These are phyloP conservation scores for Cygnus buccinator DNA, from an alignment of 2,113 vertebrate species.

Conservation along the genomic window DNA sequence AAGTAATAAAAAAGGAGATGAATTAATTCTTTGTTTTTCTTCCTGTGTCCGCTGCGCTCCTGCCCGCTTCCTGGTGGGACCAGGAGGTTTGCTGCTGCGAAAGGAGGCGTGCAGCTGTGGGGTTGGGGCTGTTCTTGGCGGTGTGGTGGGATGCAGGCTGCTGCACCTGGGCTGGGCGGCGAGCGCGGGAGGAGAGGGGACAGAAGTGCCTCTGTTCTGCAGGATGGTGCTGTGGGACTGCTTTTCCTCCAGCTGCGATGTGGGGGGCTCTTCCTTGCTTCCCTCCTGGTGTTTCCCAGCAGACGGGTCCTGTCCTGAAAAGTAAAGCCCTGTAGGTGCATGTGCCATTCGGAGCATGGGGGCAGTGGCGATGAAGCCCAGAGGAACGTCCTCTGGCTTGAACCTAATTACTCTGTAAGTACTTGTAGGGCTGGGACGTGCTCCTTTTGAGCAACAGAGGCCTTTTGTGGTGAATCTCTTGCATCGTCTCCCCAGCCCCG, in stretches of 20 bases:
- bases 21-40: constrained; percentile 22
- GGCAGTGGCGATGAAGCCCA: background rate
- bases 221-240: accelerated
- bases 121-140: background rate
- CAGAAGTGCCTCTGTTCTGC: background rate
- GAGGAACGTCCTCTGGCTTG: background rate
- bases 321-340: background rate
- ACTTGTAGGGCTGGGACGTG: background rate
- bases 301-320: too few relatives aligned
- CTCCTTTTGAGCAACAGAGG: background rate
- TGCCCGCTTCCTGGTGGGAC: background rate
- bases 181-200: background rate
- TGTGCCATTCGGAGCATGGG: background rate
- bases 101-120: background rate
- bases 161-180: background rate
- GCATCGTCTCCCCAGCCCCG: background rate
- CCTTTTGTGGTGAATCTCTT: background rate
- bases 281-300: background rate
- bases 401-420: background rate
- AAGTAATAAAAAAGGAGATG: background rate
- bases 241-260: background rate
- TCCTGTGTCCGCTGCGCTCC: background rate
- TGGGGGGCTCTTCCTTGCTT: background rate
- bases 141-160: background rate
- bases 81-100: constrained; percentile 1